phyloP scores from a whole-genome alignment of 2,888 invertebrate species.

The Pollenia amentaria region DNA sequence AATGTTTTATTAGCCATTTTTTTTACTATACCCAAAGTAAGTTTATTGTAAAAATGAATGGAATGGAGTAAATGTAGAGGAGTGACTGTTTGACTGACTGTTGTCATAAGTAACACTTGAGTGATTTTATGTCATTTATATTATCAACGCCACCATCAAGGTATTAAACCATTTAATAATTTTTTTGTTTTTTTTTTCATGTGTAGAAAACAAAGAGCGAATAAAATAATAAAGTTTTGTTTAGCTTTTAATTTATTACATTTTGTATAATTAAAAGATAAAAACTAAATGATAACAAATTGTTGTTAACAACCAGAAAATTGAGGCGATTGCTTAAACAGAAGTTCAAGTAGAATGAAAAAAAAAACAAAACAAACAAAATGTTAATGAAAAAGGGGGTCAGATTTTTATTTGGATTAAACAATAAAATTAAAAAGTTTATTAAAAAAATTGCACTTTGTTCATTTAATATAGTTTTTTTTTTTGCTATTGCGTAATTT shows the following conservation, averaged over 20 bases:
- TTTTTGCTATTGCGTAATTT: not conserved
- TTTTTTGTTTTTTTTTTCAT: slow-evolving; percentile 15
- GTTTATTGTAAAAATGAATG: not conserved
- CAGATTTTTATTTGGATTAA: slow-evolving; percentile 11
- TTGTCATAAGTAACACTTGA: slow-evolving; percentile 70
- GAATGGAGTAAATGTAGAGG: not conserved
- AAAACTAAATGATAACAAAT: slow-evolving; percentile 69
- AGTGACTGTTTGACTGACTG: slow-evolving; percentile 2
- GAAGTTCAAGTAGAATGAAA: not conserved
- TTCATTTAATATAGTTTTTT: not conserved
- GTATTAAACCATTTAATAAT: slow-evolving; percentile 61
- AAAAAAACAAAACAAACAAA: not conserved
- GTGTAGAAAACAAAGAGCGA: slow-evolving; percentile 18
- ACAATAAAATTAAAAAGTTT: not conserved
- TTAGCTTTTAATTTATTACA: slow-evolving; percentile 45
- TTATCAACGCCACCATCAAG: slow-evolving; percentile 66
- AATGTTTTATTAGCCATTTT: slow-evolving; percentile 70
- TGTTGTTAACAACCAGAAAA: slow-evolving; percentile 67
- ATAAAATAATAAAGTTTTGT: slow-evolving; percentile 48
- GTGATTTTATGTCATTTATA: slow-evolving; percentile 67
- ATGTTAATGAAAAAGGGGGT: slow-evolving; percentile 34
- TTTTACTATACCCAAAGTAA: slow-evolving; percentile 7
- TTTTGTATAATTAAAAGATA: slow-evolving; percentile 66
- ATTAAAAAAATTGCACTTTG: slow-evolving; percentile 15
- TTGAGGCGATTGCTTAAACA: slow-evolving; percentile 39